Base-by-base conservation (phyloP, 2,797 vertebrate genomes). In the Phyllotis vaccarum region DNA sequence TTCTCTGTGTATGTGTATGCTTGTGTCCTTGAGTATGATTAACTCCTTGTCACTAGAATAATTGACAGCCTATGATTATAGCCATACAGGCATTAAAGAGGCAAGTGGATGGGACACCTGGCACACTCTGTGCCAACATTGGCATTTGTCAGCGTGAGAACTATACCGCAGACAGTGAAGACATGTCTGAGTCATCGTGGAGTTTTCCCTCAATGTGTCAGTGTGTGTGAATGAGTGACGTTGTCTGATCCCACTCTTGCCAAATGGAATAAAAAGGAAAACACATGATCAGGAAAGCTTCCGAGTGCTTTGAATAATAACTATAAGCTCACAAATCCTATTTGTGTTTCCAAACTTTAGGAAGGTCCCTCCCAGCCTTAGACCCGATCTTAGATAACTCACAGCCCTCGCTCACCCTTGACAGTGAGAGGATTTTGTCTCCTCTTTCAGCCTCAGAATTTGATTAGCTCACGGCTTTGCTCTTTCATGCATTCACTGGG, bases 191-290 rank as follows among this genome's bases (percentile, higher is more conserved):
- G 29, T 90, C 58, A n/a, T 8, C 17, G 24, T 64, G 80, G 62
- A 70, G 54, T 29, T 72, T 96, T 93, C 80, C 62, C 52, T 64
- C 54, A 54, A n/a, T 49, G 78, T 64, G 86, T 89, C 82, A 79
- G 5, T 68, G 19, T 60, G 52, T 66, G 68, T 82, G 52, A 81
- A 24, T 31, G 58, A 82, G 72, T 43, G 11, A 68, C 58, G 5
- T 10, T 54, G 52, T 78, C 86, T 64, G n/a, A 92, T 37, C 54
- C 66, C 54, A 80, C 12, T 11, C 94, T 89, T 94, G 72, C 92
- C 92, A 90, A 90, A 88, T 6, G 37, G 74, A 93, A 68, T 87
- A 94, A 94, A 85, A 95, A 87, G 68, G 43, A 75, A 95, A 91
- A 82, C 93, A 49, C 52, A 49, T 43, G 49, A 56, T 66, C 46